Base-by-base conservation (phyloP, 2,797 vertebrate genomes). In the Benthosema pterotum region DNA sequence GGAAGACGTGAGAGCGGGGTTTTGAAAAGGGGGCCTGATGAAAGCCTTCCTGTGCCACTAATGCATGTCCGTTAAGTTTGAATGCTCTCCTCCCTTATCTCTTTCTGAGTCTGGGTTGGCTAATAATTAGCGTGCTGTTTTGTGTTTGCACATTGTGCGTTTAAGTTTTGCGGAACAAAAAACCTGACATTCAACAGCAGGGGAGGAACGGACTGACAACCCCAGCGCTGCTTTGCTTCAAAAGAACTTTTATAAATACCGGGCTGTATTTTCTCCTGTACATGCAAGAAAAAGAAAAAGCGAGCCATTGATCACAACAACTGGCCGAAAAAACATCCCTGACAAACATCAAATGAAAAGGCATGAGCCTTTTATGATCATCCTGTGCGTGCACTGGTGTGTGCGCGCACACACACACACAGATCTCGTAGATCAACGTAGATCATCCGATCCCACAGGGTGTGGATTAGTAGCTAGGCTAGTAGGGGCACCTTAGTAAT, bases 31-130 rank as follows among this genome's bases (percentile, higher is more conserved):
- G n/a, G 83, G 79, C 76, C 79, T 80, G 77, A 89, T 88, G 85
- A 88, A 89, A 90, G 86, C 82, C 66, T 87, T 85, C 89, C 76
- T 77, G 68, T 79, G 78, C 81, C 81, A 72, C 84, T 87, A 86
- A 87, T 86, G 85, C 84, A 75, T 87, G 77, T 91, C 91, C 80
- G 86, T 90, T 32, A 88, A 80, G 77, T 88, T 89, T 79, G 83
- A 81, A 81, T 78, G n/a, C 51, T n/a, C 14, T 63, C 60, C 69
- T 80, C 63, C 52, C 69, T 81, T 82, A 75, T 78, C 68, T 74
- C 76, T 77, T 82, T 87, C 32, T 63, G 53, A 74, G 71, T n/a
- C 67, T 67, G 14, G 22, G 65, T 60, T 80, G 71, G 32, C 69
- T 68, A 84, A 83, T 79, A 78, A 78, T 77, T 79, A 19, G 32